A percentile compares a stretch with the other conserved stretches of the same genome.
Conservation (phyloP, 2,888 invertebrate genomes). For the Phortica okadai region DNA sequence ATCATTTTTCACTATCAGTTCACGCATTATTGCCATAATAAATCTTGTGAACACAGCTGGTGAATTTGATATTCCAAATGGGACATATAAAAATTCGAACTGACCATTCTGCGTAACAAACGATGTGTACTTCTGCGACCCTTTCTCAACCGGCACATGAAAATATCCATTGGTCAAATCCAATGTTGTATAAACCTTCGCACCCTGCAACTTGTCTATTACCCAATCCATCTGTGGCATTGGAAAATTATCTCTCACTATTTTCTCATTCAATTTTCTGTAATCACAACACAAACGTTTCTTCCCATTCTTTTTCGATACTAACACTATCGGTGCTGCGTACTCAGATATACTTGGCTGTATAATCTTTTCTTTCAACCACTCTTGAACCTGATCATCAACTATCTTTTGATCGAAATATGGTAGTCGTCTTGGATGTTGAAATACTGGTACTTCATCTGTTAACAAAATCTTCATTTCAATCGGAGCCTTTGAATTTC, state of each 20-base stretch:
- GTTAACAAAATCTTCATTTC: constrained; percentile 18
- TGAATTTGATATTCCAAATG: too few species aligned
- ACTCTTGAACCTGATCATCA: too few species aligned
- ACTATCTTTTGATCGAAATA: too few species aligned
- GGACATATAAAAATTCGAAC: too few species aligned
- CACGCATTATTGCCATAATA: too few species aligned
- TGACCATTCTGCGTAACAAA: background rate
- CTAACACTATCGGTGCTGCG: background rate
- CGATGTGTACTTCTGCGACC: background rate
- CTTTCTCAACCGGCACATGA: background rate
- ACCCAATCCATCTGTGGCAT: background rate
- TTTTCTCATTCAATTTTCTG: constrained; percentile 18
- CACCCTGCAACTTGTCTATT: background rate
- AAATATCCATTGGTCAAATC: background rate
- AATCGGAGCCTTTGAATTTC: background rate
- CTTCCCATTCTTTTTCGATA: constrained; percentile 6
- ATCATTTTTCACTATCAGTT: too few species aligned
- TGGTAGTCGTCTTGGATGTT: too few species aligned
- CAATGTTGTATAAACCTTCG: background rate
- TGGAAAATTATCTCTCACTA: background rate
- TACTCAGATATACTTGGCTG: constrained; percentile 6
- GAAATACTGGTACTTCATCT: too few species aligned
- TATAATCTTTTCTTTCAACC: constrained; percentile 6
- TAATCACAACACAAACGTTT: constrained; percentile 9
- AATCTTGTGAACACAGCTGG: too few species aligned